Conservation (phyloP, 2,888 invertebrate species). For the Hirtodrosophila duncani region DNA sequence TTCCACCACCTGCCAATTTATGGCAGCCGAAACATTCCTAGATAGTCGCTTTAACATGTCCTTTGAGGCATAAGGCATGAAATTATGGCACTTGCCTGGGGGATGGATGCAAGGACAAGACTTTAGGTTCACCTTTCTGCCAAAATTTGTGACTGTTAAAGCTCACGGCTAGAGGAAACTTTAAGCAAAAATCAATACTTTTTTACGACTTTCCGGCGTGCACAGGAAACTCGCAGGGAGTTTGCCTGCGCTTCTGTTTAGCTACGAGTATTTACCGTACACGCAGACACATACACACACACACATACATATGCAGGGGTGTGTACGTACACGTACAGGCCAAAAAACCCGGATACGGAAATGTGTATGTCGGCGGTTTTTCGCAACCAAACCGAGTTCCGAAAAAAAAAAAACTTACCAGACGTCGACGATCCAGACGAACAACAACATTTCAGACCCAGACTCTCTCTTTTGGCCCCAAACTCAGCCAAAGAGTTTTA, state of each 20-base stretch:
- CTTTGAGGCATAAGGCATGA: conserved; percentile 44
- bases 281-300: conserved; percentile 11
- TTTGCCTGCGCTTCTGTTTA: conserved; percentile 42
- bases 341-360: conserved; percentile 45
- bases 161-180: conserved; percentile 27
- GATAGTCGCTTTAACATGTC: conserved; percentile 47
- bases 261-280: conserved; percentile 42
- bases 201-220: conserved; percentile 29
- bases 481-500: too few relatives aligned
- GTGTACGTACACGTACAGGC: too few relatives aligned
- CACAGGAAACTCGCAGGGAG: too few relatives aligned
- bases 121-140: background rate
- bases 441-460: too few relatives aligned
- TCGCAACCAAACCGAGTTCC: too few relatives aligned
- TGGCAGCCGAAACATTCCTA: conserved; percentile 43
- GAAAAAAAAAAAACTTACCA: conserved; percentile 59
- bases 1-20: conserved; percentile 37
- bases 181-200: conserved; percentile 55
- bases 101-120: too few relatives aligned
- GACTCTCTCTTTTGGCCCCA: too few relatives aligned
- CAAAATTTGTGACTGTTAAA: conserved; percentile 26
- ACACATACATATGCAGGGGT: too few relatives aligned
- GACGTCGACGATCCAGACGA: conserved; percentile 54
- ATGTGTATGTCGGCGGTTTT: conserved; percentile 21
- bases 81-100: conserved; percentile 29